Evolutionary conservation across 2,113 vertebrate species (phyloP), one percentile per base, ranked within the genome.

Genomic region (Macrotus californicus): DNA sequence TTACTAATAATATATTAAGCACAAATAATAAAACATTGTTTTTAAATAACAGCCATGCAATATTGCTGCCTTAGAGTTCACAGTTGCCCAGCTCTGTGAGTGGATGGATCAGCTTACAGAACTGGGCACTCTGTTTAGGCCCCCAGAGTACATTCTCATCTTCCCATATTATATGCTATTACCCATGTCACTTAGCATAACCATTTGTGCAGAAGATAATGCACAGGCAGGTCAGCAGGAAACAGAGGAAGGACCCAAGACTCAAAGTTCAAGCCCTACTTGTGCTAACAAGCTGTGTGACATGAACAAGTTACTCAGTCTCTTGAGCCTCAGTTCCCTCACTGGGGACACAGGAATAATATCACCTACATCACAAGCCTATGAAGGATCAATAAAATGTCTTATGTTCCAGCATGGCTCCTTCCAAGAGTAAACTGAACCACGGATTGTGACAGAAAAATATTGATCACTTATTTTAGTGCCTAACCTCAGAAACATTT

Each of bases 131-230:
- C 67, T 22, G 24, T 8, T 34, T 12, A 36, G 64, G 12, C 18
- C n/a, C 48, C 26, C 5, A 48, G 66, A 75, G 6, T 48, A 16
- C 7, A 15, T 80, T 10, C 48, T 22, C 24, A 48, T 6, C 1
- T 11, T 36, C 26, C 18, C 59, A 15, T 15, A 10, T 11, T 6
- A 29, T 0, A 0, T 41, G 16, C 43, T 6, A 2, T 50, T 9
- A 9, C 48, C 66, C 11, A 2, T 26, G 9, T n/a, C 19, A 9
- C 56, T 50, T 4, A 61, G 66, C 39, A 73, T 1, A 5, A 16
- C 15, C 56, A 21, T 6, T 8, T 11, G 59, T 75, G 36, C 46
- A 82, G 41, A 5, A 31, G 64, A 24, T 10, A n/a, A 41, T 13
- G 41, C n/a, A 36, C 0, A 1, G 26, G 36, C 1, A 31, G 46